These are phyloP conservation scores for Verasper variegatus DNA, from an alignment of 2,113 vertebrate genomes.

Conservation along the genomic window DNA sequence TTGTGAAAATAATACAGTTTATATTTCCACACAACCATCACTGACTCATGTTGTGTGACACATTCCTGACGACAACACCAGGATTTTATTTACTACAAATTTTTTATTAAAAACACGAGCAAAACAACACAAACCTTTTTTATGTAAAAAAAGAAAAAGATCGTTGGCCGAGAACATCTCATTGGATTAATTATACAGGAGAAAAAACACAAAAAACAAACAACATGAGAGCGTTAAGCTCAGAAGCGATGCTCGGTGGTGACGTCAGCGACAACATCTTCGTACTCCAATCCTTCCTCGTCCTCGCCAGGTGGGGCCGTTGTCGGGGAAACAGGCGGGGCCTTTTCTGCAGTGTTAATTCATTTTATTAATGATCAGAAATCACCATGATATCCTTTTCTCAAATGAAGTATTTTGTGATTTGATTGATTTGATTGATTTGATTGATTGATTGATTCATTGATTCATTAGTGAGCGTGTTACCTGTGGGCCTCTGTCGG, in stretches of 20 bases:
- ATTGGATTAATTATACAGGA: too few species aligned
- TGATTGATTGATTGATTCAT: background rate
- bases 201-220: background rate
- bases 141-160: too few species aligned
- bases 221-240: background rate
- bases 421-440: background rate
- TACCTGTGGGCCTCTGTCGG: background rate
- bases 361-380: background rate
- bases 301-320: background rate
- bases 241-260: conserved; percentile 38
- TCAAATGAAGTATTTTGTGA: background rate
- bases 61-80: too few species aligned
- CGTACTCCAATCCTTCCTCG: background rate
- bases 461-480: background rate
- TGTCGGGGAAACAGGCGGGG: background rate
- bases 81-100: too few species aligned
- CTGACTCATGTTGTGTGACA: too few species aligned
- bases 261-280: background rate
- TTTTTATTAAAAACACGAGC: too few species aligned
- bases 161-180: too few species aligned
- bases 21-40: too few species aligned
- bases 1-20: too few species aligned
- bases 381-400: too few species aligned
- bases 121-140: too few species aligned
- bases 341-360: background rate